Evolutionary conservation across 1,140 invertebrate species (phyloP).

Genomic region (Drosophila prosaltans): DNA sequence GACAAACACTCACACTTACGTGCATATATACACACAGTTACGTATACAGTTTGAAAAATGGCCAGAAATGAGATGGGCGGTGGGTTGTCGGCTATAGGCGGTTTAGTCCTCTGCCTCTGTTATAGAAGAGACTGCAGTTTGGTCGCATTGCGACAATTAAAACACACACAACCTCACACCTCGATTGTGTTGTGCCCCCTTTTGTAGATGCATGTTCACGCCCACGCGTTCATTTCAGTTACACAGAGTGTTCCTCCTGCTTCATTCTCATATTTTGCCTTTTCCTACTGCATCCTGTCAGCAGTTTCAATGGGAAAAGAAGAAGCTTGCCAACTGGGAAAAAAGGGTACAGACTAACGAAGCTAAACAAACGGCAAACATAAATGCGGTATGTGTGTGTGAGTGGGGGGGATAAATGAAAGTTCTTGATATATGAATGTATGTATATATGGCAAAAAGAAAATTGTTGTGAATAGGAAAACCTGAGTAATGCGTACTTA

Average conservation of each 20-base stretch:
- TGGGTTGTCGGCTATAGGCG: not conserved
- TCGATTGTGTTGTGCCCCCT: not conserved
- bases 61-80: constrained; percentile 13
- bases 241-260: not conserved
- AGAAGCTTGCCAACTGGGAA: constrained; percentile 6
- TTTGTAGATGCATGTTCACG: not conserved
- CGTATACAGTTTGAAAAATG: constrained; percentile 17
- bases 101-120: not conserved
- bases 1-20: not conserved
- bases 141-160: constrained; percentile 24
- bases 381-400: not conserved
- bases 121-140: constrained; percentile 13
- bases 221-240: not conserved
- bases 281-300: constrained; percentile 4
- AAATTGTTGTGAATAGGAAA: no score
- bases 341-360: constrained; percentile 4
- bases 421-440: not conserved
- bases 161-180: constrained; percentile 9
- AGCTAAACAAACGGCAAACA: constrained; percentile 13
- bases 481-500: no score
- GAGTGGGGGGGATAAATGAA: no score
- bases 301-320: constrained; percentile 7
- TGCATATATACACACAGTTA: not conserved
- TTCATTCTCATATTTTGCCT: not conserved
- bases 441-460: no score